Base-by-base conservation (phyloP, 2,113 vertebrate species). In the Rallus limicola region DNA sequence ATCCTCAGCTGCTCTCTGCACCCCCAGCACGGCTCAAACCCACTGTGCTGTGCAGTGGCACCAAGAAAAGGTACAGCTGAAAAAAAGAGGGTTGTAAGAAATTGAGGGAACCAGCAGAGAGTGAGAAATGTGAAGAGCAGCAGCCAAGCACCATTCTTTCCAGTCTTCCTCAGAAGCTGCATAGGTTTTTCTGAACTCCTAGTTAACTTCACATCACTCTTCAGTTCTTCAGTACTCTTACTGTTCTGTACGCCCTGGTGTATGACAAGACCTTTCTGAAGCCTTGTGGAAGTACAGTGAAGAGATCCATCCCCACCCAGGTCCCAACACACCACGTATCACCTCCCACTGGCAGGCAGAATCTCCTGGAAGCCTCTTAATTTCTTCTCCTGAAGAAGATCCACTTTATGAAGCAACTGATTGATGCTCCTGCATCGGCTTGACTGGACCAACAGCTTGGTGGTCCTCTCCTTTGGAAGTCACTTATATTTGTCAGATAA, bases 281-380 rank as follows among this genome's bases (percentile, higher is more conserved):
- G 82, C 46, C 53, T 69, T 33, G 34, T 65, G 76, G 50, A 62
- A 68, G 52, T 17, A 9, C 3, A n/a, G n/a, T 21, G 48, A 85
- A 10, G 31, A 88, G 13, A 68, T 55, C 42, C 44, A 11, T 25
- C 67, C 20, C 21, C 40, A 25, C 38, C 29, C 58, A 72, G 28
- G 11, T 36, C 42, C 28, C 16, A 31, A 6, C 3, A 25, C 8
- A 9, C 9, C 28, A 5, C 0, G 0, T 3, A n/a, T 53, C 75
- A 20, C 38, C 36, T 63, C 46, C 65, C 29, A 13, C 33, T 1
- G 5, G 40, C 40, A 46, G 33, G 24, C 65, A 82, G 36, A 46
- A 44, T 5, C 62, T 68, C 52, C 36, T 36, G 58, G 55, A 75
- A 58, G 15, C 42, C 0, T 0, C 28, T 63, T 28, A n/a, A 5